phyloP scores from a whole-genome alignment of 2,113 vertebrate genomes.

The Microtus richardsoni region DNA sequence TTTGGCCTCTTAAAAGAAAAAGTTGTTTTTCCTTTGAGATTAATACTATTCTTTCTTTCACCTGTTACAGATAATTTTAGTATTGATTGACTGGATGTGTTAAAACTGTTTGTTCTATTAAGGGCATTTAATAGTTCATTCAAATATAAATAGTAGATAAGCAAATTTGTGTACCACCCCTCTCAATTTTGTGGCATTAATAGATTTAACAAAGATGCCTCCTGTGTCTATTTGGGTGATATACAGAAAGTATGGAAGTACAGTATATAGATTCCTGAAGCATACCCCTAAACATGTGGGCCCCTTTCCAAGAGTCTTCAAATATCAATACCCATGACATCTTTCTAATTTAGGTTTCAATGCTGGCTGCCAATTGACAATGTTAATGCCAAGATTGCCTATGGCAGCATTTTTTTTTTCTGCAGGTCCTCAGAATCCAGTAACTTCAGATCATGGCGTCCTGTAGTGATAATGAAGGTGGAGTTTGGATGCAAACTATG shows the following conservation, averaged over 20 bases:
- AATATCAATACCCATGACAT: background rate
- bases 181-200: background rate
- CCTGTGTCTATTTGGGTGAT: background rate
- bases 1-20: background rate
- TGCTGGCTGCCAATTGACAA: background rate
- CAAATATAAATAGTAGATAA: background rate
- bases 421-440: background rate
- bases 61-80: background rate
- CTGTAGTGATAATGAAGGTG: background rate
- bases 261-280: background rate
- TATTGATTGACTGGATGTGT: background rate
- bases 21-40: background rate
- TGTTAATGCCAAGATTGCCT: background rate
- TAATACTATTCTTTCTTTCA: background rate
- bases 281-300: fast-evolving
- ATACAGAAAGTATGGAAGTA: background rate
- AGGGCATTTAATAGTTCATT: background rate
- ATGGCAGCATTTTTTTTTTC: background rate
- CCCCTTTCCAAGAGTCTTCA: background rate
- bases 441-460: background rate
- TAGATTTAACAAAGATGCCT: background rate
- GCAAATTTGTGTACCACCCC: background rate
- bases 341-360: background rate
- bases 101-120: background rate
- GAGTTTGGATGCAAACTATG: slow-evolving; percentile 19